Evolutionary conservation across 2,888 invertebrate species (phyloP).

Genomic region (Cephus sareptanus): DNA sequence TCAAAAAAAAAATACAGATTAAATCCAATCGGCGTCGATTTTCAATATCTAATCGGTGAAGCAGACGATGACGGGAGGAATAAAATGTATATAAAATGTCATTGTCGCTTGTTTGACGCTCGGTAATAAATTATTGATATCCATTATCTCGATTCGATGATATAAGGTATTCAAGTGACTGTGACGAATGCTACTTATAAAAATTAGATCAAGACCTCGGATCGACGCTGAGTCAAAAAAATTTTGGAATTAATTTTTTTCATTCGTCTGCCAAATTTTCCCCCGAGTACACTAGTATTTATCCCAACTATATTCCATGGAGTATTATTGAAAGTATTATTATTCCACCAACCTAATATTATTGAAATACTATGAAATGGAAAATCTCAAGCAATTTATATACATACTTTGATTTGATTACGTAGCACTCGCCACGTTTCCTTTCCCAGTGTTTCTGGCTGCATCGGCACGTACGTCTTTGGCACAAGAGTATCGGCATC

Average conservation of each 20-base stretch:
- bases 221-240: not conserved
- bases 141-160: slow-evolving; percentile 31
- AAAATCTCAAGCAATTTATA: not conserved
- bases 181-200: not conserved
- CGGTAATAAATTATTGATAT: slow-evolving; percentile 43
- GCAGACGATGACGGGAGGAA: slow-evolving; percentile 18
- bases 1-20: not conserved
- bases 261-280: not conserved
- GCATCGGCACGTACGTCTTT: slow-evolving; percentile 70
- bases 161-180: not conserved
- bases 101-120: slow-evolving; percentile 34
- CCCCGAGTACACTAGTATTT: too few relatives aligned
- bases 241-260: not conserved
- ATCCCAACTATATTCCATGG: too few relatives aligned
- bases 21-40: not conserved
- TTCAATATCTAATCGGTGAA: not conserved
- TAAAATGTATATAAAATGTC: slow-evolving; percentile 43
- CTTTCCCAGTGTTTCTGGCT: slow-evolving; percentile 75
- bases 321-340: too few relatives aligned
- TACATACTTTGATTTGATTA: slow-evolving; percentile 66
- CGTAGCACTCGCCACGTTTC: slow-evolving; percentile 76
- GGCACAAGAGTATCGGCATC: slow-evolving; percentile 68
- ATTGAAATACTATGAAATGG: too few relatives aligned
- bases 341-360: too few relatives aligned
- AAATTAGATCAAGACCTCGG: not conserved